Evolutionary conservation across 2,797 vertebrate genomes (phyloP).

Genomic region (Morus bassanus): DNA sequence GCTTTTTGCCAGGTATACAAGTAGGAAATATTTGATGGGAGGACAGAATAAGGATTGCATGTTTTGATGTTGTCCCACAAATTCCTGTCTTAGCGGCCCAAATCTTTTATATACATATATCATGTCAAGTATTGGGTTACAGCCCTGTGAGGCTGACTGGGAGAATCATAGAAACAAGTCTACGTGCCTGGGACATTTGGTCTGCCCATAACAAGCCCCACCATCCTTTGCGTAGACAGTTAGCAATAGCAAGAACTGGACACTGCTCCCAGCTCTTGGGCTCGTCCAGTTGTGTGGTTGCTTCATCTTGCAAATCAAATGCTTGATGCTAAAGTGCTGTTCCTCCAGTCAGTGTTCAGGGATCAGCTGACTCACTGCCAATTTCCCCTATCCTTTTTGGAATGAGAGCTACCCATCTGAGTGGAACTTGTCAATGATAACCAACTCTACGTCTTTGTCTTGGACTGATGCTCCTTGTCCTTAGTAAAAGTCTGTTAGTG

Average conservation of each 20-base stretch:
- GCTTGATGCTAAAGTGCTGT: neutral
- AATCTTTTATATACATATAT: neutral
- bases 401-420: neutral
- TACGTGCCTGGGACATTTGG: neutral
- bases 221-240: neutral
- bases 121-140: neutral
- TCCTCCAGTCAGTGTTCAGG: neutral
- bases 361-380: neutral
- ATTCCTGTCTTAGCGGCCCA: neutral
- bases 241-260: neutral
- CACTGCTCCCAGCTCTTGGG: neutral
- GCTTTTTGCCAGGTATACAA: neutral
- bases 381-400: neutral
- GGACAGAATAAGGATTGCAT: neutral
- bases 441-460: neutral
- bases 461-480: neutral
- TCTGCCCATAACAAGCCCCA: neutral
- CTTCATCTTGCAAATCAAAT: neutral
- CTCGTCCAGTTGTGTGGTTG: neutral
- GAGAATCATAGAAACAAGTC: neutral
- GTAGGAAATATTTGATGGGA: neutral
- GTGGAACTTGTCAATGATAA: neutral
- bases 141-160: neutral
- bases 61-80: neutral
- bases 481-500: neutral